Base-by-base conservation (phyloP, 2,888 invertebrate species). In the Suillia variegata region DNA sequence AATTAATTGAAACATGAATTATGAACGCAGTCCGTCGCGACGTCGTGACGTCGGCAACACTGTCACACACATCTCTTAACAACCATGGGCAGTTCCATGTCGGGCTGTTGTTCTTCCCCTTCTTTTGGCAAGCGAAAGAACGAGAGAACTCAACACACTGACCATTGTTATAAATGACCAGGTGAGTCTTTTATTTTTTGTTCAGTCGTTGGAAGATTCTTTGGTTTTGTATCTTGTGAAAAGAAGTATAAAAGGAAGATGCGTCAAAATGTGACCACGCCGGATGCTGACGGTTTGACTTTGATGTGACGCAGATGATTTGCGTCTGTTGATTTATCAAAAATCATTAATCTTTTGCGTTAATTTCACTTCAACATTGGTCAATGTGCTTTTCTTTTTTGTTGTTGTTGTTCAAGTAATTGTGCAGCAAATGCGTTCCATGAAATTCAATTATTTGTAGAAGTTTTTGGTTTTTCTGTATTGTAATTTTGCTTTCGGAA, bases 1-100 rank as follows among this genome's bases (percentile, higher is more conserved):
- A 74, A 75, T 73, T 73, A 73, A 73, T 73, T 75, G 75, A 75
- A 73, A 73, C 74, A 73, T 74, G 74, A 73, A 72, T 75, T 72
- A 72, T 72, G 71, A 71, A 71, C 72, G 67, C 66, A 58, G 62
- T 59, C 63, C 56, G 61, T 58, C 20, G n/a, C 24, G 26, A 20
- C 45, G 31, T 26, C 5, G 26, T n/a, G n/a, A 22, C 18, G 45
- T n/a, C n/a, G n/a, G n/a, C n/a, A n/a, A n/a, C n/a, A n/a, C n/a
- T n/a, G n/a, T n/a, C n/a, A n/a, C n/a, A n/a, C n/a, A n/a, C n/a
- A n/a, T n/a, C n/a, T n/a, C n/a, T n/a, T n/a, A n/a, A n/a, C n/a
- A n/a, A n/a, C n/a, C n/a, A n/a, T n/a, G n/a, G n/a, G n/a, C n/a
- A n/a, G n/a, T n/a, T n/a, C n/a, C n/a, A n/a, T n/a, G n/a, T n/a